A percentile compares a stretch with the other conserved stretches of the same genome.
Conservation (phyloP, 2,113 vertebrate genomes). For the Calonectris borealis region DNA sequence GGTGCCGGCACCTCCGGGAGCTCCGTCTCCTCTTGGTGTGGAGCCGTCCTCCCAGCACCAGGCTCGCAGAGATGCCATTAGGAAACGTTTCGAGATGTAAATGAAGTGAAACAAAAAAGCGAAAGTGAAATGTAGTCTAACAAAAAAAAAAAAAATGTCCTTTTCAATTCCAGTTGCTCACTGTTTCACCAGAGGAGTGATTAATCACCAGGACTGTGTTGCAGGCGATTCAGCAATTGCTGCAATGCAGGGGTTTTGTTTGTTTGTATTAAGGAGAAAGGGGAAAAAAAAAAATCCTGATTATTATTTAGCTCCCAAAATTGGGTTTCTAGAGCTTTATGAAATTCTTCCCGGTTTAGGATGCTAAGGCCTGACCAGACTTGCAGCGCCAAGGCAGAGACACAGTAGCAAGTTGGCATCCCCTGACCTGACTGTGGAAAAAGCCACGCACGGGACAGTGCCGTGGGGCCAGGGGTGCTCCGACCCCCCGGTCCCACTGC, state of each 20-base stretch:
- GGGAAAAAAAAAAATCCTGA: not conserved
- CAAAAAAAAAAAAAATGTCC: not conserved
- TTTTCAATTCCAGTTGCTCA: not conserved
- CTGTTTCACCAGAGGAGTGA: constrained; percentile 46
- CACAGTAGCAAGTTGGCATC: not conserved
- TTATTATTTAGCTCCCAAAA: not conserved
- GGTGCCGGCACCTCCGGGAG: not conserved
- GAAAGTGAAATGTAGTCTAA: not conserved
- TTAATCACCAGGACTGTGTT: constrained; percentile 49
- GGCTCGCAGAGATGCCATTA: rapidly evolving
- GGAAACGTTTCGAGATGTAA: not conserved
- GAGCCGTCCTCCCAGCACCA: not conserved
- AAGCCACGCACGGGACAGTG: rapidly evolving
- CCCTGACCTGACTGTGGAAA: not conserved
- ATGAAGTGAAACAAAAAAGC: not conserved
- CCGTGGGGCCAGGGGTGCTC: not conserved
- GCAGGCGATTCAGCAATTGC: not conserved
- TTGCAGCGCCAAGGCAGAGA: not conserved
- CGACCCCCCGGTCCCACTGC: rapidly evolving
- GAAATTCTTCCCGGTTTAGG: not conserved
- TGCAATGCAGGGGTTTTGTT: constrained; percentile 64
- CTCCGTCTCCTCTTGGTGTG: rapidly evolving
- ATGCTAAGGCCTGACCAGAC: not conserved
- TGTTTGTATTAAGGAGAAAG: constrained; percentile 1
- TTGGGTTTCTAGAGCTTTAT: not conserved